These are phyloP conservation scores for Operophtera brumata DNA, from an alignment of 2,888 invertebrate genomes.

Conservation along the genomic window DNA sequence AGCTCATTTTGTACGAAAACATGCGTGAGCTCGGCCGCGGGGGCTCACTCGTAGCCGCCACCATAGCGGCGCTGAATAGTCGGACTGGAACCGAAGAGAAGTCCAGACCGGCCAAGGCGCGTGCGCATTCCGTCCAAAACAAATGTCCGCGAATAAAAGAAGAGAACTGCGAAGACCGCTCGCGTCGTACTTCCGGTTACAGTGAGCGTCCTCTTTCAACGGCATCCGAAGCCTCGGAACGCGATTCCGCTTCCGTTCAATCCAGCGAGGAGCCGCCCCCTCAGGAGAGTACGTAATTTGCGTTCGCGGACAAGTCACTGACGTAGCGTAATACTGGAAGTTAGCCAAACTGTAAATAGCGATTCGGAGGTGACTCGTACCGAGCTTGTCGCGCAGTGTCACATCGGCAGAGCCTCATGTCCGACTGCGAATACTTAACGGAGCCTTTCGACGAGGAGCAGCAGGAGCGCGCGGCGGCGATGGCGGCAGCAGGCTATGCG, in stretches of 20 bases:
- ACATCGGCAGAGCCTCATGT: slow-evolving; percentile 74
- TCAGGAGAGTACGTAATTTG: slow-evolving; percentile 74
- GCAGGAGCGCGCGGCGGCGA: slow-evolving; percentile 66
- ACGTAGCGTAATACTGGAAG: slow-evolving; percentile 74
- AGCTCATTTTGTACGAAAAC: slow-evolving; percentile 76
- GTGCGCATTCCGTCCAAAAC: slow-evolving; percentile 50
- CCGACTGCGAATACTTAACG: slow-evolving; percentile 77
- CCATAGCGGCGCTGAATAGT: slow-evolving; percentile 73
- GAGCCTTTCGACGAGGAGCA: slow-evolving; percentile 73
- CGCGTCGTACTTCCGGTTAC: slow-evolving; percentile 61
- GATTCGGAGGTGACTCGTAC: slow-evolving; percentile 72
- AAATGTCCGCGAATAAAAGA: slow-evolving; percentile 45
- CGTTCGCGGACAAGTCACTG: slow-evolving; percentile 69
- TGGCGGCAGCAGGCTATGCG: slow-evolving; percentile 61
- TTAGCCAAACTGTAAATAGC: slow-evolving; percentile 77
- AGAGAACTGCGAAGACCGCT: slow-evolving; percentile 51
- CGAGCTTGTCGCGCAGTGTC: slow-evolving; percentile 77
- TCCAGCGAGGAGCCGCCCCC: slow-evolving; percentile 78
- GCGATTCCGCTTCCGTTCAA: slow-evolving; percentile 74
- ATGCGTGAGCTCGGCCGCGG: slow-evolving; percentile 79
- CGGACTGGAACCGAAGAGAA: slow-evolving; percentile 64
- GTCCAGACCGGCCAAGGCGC: slow-evolving; percentile 56
- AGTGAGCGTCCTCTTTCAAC: slow-evolving; percentile 75
- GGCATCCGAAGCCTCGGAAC: slow-evolving; percentile 74
- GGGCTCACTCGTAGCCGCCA: slow-evolving; percentile 82